Base-by-base conservation (phyloP, 2,888 invertebrate genomes). In the Lypha dubia region DNA sequence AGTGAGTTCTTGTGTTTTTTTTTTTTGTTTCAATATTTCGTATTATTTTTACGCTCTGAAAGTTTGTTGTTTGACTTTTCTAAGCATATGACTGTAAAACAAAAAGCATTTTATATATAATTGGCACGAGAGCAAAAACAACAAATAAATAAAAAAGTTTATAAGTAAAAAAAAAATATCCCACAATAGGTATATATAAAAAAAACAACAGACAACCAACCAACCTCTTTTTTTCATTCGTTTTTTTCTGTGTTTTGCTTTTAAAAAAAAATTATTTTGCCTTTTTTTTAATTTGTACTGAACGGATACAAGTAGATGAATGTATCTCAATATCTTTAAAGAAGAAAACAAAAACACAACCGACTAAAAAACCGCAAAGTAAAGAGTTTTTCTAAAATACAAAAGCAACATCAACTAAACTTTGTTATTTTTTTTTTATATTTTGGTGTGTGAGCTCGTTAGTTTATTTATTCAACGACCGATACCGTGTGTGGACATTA, bases 391-490 rank as follows among this genome's bases (percentile, higher is more conserved):
- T 82, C 81, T 82, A 82, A 82, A 76, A 81, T 68, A 68, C 83
- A 79, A 75, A 53, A 79, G 22, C 75, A 71, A 65, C 75, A 74
- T 60, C 75, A 74, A 51, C 65, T 75, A 28, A 44, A 77, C 35
- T 68, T 32, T 60, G 24, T 79, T 60, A 63, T 82, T 63, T 67
- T 82, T 80, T 56, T 79, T 83, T 74, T 70, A 67, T 28, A n/a
- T 75, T 74, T 82, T 79, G 63, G 63, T 84, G 76, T 76, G 77
- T 75, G 68, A 83, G 75, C 75, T 87, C 79, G 86, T 87, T 87
- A 89, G 88, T 91, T 91, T 91, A 91, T 92, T 91, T 92, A 92
- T 91, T 91, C 91, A 90, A 90, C 91, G 92, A 90, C 90, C 89
- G 91, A 92, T 91, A 89, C 90, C 90, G 91, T 89, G 90, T 90